These are phyloP conservation scores for Ormyrus pomaceus DNA, from an alignment of 2,888 invertebrate species.

Conservation along the genomic window DNA sequence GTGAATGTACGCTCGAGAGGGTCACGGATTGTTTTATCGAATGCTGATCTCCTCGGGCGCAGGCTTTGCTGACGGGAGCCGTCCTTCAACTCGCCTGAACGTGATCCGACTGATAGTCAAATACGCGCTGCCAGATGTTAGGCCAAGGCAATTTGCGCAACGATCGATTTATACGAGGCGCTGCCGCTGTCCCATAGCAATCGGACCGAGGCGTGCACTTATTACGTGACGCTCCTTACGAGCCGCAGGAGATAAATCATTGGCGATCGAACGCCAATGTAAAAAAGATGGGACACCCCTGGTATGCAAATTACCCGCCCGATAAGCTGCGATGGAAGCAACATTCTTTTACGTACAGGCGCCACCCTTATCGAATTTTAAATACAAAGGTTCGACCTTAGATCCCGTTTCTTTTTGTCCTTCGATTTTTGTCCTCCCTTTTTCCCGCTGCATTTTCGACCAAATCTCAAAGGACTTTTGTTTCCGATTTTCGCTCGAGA, in stretches of 20 bases:
- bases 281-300: constrained; percentile 1
- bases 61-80: constrained; percentile 30
- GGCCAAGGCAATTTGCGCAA: constrained; percentile 64
- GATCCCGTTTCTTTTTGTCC: constrained; percentile 7
- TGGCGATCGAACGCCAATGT: constrained; percentile 7
- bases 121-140: constrained; percentile 62
- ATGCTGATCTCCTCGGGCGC: constrained; percentile 59
- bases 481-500: constrained; percentile 23
- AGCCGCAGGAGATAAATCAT: background rate
- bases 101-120: constrained; percentile 67
- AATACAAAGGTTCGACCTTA: too few species aligned
- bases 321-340: background rate
- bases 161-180: constrained; percentile 62
- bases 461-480: background rate
- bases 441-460: constrained; percentile 5
- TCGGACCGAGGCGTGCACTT: background rate
- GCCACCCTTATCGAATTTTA: too few species aligned
- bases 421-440: constrained; percentile 22
- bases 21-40: constrained; percentile 62
- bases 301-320: constrained; percentile 27
- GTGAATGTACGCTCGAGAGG: constrained; percentile 16
- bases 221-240: constrained; percentile 1
- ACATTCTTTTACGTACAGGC: background rate
- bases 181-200: background rate
- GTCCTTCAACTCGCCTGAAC: constrained; percentile 61